Evolutionary conservation across 2,797 vertebrate species (phyloP).

Genomic region (Harpagifer antarcticus): DNA sequence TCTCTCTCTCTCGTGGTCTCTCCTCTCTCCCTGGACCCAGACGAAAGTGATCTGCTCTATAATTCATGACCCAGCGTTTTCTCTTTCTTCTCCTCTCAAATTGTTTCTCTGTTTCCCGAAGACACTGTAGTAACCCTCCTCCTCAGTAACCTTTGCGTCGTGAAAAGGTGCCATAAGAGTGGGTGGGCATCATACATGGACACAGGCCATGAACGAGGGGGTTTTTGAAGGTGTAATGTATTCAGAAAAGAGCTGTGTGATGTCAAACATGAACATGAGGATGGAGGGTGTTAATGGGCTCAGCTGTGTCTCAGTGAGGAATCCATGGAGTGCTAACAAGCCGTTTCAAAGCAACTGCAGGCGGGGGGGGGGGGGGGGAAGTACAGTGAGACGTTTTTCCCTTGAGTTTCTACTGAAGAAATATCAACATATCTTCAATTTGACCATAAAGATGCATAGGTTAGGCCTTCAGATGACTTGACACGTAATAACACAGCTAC

Average conservation of each 20-base stretch:
- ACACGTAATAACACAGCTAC: conserved; percentile 6
- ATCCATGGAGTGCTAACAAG: conserved; percentile 35
- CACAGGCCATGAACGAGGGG: conserved; percentile 27
- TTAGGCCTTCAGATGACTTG: neutral
- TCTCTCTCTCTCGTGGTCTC: conserved; percentile 66
- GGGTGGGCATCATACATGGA: conserved; percentile 51
- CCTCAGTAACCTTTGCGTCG: conserved; percentile 26
- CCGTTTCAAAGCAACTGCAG: conserved; percentile 27
- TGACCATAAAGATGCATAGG: neutral
- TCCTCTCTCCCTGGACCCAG: conserved; percentile 88
- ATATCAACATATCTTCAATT: conserved; percentile 11
- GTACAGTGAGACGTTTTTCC: conserved; percentile 11
- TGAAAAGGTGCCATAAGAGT: conserved; percentile 45
- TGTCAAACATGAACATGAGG: conserved; percentile 51
- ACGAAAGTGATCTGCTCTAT: conserved; percentile 93
- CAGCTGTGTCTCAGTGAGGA: conserved; percentile 44
- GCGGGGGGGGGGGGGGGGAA: conserved; percentile 16
- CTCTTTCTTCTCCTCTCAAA: conserved; percentile 74
- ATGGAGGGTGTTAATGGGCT: conserved; percentile 54
- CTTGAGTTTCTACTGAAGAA: conserved; percentile 2
- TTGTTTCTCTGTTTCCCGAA: conserved; percentile 69
- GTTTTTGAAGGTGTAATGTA: conserved; percentile 45
- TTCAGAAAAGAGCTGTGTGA: conserved; percentile 47
- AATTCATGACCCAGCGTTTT: conserved; percentile 94
- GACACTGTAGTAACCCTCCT: conserved; percentile 75